Percentiles rank a stretch among this genome's conserved stretches.
phyloP scores from a whole-genome alignment of 2,888 invertebrate species.

The Choristoneura rosaceana region DNA sequence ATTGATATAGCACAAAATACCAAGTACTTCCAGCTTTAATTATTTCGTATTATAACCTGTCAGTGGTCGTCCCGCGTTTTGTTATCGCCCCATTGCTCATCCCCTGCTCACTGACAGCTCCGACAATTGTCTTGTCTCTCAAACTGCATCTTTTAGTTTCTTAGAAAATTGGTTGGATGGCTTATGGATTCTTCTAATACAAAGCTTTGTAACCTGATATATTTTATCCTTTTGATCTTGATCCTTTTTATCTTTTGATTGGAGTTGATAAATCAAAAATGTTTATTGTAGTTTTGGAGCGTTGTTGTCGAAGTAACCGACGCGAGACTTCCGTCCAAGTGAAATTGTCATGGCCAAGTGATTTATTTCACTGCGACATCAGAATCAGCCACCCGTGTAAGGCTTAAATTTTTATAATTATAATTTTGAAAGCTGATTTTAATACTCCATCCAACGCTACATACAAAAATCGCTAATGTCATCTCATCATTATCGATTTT shows the following conservation, averaged over 20 bases:
- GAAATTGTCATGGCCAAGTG: constrained; percentile 36
- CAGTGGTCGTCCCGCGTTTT: constrained; percentile 19
- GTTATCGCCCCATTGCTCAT: constrained; percentile 36
- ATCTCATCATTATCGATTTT: background rate
- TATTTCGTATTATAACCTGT: constrained; percentile 31
- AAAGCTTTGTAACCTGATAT: constrained; percentile 25
- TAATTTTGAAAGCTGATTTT: background rate
- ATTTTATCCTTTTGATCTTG: constrained; percentile 16
- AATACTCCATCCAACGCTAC: background rate
- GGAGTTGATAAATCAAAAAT: constrained; percentile 15
- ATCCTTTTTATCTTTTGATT: constrained; percentile 12
- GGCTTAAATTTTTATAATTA: constrained; percentile 2
- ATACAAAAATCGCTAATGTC: no score
- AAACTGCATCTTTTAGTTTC: constrained; percentile 27
- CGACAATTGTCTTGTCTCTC: constrained; percentile 34
- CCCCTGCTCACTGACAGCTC: constrained; percentile 26
- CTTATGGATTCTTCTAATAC: constrained; percentile 23
- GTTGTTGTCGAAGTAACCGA: background rate
- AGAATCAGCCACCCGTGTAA: constrained; percentile 20
- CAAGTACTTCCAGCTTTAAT: constrained; percentile 13
- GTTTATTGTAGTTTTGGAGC: constrained; percentile 15
- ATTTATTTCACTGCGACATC: constrained; percentile 2
- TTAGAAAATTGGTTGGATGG: constrained; percentile 19
- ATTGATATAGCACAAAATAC: background rate
- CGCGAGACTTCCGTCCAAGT: constrained; percentile 1